Percentiles rank a stretch among this genome's conserved stretches.
These are phyloP conservation scores for Plemyria rubiginata DNA, from an alignment of 2,888 invertebrate species.

Conservation along the genomic window DNA sequence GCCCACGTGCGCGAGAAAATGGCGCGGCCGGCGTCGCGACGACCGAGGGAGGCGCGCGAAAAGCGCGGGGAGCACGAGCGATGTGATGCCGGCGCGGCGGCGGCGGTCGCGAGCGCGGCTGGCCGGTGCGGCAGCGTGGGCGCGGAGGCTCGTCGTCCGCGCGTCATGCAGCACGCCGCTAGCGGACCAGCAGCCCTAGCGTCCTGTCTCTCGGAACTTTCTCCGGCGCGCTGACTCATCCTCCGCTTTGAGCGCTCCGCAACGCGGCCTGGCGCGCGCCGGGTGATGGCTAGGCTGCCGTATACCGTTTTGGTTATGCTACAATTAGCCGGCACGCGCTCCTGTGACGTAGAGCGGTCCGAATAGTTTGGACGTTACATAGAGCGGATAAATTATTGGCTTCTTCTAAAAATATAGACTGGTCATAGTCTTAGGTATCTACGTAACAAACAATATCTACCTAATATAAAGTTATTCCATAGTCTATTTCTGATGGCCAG, in stretches of 20 bases:
- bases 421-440: constrained; percentile 57
- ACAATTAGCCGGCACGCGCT: constrained; percentile 77
- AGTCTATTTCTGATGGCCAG: constrained; percentile 49
- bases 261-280: constrained; percentile 48
- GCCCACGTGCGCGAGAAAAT: constrained; percentile 84
- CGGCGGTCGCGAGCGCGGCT: constrained; percentile 56
- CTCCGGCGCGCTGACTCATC: constrained; percentile 67
- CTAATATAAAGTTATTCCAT: constrained; percentile 45
- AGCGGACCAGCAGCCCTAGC: constrained; percentile 37
- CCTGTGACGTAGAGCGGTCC: constrained; percentile 76
- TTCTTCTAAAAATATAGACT: constrained; percentile 69
- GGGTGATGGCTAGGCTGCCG: constrained; percentile 55
- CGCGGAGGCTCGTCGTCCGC: constrained; percentile 73
- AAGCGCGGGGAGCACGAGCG: constrained; percentile 77
- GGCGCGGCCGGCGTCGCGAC: constrained; percentile 78
- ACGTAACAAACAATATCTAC: constrained; percentile 60
- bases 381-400: constrained; percentile 70
- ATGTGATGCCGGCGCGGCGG: constrained; percentile 61
- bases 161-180: constrained; percentile 44
- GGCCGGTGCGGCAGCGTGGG: constrained; percentile 63
- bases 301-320: constrained; percentile 79
- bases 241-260: constrained; percentile 66
- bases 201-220: constrained; percentile 55
- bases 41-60: constrained; percentile 80
- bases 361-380: constrained; percentile 74